phyloP scores from a whole-genome alignment of 2,113 vertebrate genomes.

The Patagioenas fasciata region DNA sequence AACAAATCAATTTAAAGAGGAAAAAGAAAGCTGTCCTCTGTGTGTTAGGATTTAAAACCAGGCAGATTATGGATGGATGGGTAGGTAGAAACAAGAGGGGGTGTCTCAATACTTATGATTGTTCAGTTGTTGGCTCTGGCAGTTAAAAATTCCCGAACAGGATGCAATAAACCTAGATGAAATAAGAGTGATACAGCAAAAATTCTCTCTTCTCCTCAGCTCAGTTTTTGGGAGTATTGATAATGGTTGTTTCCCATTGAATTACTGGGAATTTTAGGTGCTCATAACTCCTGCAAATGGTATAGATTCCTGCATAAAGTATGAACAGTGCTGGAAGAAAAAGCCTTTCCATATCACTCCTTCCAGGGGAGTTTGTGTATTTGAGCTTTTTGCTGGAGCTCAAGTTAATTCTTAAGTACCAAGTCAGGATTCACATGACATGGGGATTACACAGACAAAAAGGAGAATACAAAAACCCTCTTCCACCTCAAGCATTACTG shows the following conservation, averaged over 20 bases:
- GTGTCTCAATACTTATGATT: background rate
- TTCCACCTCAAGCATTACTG: conserved; percentile 54
- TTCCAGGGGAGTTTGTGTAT: background rate
- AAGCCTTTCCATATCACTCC: background rate
- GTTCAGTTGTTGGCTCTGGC: background rate
- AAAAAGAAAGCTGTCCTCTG: background rate
- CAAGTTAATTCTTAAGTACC: background rate
- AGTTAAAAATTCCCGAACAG: background rate
- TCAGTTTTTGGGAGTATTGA: background rate
- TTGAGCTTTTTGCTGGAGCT: background rate
- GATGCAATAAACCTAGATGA: background rate
- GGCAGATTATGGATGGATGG: background rate
- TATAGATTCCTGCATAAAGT: background rate
- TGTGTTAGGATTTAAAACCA: background rate
- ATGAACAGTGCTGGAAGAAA: background rate
- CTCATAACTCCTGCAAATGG: background rate
- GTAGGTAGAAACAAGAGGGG: background rate
- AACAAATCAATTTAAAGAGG: background rate
- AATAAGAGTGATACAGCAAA: background rate
- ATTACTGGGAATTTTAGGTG: background rate
- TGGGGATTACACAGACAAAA: conserved; percentile 49
- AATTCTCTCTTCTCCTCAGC: background rate
- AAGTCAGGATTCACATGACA: conserved; percentile 16
- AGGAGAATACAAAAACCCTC: conserved; percentile 52
- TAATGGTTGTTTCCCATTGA: background rate